Evolutionary conservation across 2,797 vertebrate genomes (phyloP), one percentile per base, ranked within the genome.

Genomic region (Eulemur rubriventer): DNA sequence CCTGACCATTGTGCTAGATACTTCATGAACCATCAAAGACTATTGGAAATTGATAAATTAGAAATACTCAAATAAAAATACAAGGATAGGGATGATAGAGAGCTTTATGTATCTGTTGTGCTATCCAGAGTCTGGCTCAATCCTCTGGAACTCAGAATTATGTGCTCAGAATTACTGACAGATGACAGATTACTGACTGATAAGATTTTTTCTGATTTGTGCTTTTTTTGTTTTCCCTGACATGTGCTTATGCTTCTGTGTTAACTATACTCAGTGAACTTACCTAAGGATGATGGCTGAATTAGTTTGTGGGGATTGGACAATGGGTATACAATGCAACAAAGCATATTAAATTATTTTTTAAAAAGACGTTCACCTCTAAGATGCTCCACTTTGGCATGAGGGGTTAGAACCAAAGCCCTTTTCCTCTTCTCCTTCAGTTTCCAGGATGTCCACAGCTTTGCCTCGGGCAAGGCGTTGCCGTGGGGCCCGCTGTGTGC

Each of bases 401-500:
- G 11, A 57, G 28, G 24, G 6, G 5, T 10, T 61, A 80, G 46
- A 20, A 80, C 48, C 43, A 30, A 93, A 91, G 33, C 12, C 13
- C 20, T 48, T 88, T 94, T 17, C 67, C 24, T 72, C 20, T 95
- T 75, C 52, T 91, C 33, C 50, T 52, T 86, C 41, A 98, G 98
- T 12, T 99, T 99, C 95, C 98, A 98, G 95, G 92, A 97, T 41
- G 90, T 98, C 28, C 94, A 72, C 91, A 94, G 59, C 75, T 98
- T 98, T 75, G 90, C 96, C 46, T 95, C 95, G 0, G 97, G 97
- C 84, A 46, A 24, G n/a, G 65, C 96, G 69, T 26, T 98, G 91
- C 98, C 98, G 0, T 98, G 98, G 98, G 96, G 98, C 6, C 97
- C 97, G 0, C n/a, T 98, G 6, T 97, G 97, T 3, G 95, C 94